Evolutionary conservation across 2,888 invertebrate genomes (phyloP).

Genomic region (Plebejus argus): DNA sequence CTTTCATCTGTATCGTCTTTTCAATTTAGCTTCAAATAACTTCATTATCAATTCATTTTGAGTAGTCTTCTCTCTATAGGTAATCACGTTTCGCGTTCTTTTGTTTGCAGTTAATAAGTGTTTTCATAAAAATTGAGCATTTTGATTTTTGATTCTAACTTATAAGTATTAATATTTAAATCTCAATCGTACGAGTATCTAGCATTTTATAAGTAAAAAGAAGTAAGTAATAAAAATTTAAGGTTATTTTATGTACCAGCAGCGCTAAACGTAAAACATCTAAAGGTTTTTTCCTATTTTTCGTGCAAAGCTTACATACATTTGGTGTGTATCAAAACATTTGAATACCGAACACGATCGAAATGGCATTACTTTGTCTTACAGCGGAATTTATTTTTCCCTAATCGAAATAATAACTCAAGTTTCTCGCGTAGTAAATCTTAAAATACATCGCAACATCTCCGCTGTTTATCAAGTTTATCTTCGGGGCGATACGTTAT

Average conservation of each 20-base stretch:
- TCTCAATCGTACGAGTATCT: no score
- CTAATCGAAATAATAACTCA: constrained; percentile 30
- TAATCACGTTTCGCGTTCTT: not conserved
- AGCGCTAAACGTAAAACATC: no score
- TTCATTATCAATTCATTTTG: constrained; percentile 23
- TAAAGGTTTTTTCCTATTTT: not conserved
- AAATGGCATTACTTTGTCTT: constrained; percentile 4
- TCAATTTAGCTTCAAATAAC: constrained; percentile 15
- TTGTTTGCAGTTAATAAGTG: not conserved
- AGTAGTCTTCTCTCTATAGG: not conserved
- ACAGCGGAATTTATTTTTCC: constrained; percentile 26
- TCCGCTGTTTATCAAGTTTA: constrained; percentile 20
- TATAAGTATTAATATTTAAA: not conserved
- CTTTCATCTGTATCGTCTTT: constrained; percentile 4
- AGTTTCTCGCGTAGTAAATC: constrained; percentile 23
- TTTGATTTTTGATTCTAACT: not conserved
- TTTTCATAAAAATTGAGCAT: not conserved
- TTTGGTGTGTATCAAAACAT: not conserved
- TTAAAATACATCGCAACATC: constrained; percentile 16
- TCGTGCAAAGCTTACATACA: constrained; percentile 3
- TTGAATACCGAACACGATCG: constrained; percentile 19
- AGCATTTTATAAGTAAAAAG: no score
- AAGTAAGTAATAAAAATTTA: no score
- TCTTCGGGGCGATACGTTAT: constrained; percentile 5
- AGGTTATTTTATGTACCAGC: no score